Percentiles rank a stretch among this genome's conserved stretches.
Evolutionary conservation across 2,113 vertebrate species (phyloP).

Genomic region (Nannospalax galili): DNA sequence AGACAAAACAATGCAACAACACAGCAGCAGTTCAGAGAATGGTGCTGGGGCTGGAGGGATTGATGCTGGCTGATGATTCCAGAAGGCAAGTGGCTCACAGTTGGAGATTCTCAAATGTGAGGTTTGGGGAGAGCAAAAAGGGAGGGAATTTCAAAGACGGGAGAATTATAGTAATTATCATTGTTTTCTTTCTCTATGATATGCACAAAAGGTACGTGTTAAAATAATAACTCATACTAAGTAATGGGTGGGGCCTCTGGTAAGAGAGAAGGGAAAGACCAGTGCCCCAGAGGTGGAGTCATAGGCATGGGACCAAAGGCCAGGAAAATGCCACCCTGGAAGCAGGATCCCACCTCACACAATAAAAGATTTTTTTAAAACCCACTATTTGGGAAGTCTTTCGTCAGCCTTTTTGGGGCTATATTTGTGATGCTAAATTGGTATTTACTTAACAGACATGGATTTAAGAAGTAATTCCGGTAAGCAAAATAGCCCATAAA

Average conservation of each 20-base stretch:
- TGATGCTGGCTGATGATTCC: neutral
- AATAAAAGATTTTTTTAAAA: conserved; percentile 16
- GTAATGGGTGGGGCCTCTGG: conserved; percentile 61
- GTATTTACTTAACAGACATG: conserved; percentile 50
- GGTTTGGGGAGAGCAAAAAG: conserved; percentile 61
- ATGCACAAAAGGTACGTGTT: conserved; percentile 66
- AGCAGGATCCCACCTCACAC: neutral
- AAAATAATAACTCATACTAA: conserved; percentile 73
- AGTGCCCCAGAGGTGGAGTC: neutral
- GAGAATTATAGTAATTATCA: conserved; percentile 77
- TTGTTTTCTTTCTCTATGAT: conserved; percentile 55
- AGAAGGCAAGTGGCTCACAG: conserved; percentile 56
- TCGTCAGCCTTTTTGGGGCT: conserved; percentile 50
- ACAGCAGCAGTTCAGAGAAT: neutral
- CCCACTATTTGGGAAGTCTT: conserved; percentile 49
- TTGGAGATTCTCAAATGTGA: conserved; percentile 71
- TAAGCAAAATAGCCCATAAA: conserved; percentile 20
- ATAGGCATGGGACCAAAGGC: neutral
- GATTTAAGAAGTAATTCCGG: conserved; percentile 43
- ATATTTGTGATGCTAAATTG: conserved; percentile 54
- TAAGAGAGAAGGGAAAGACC: neutral
- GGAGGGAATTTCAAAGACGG: conserved; percentile 48
- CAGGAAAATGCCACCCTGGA: conserved; percentile 16
- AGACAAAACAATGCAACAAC: conserved; percentile 14
- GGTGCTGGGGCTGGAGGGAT: neutral